Conservation (phyloP, 2,113 vertebrate species). For the Dasypus novemcinctus region DNA sequence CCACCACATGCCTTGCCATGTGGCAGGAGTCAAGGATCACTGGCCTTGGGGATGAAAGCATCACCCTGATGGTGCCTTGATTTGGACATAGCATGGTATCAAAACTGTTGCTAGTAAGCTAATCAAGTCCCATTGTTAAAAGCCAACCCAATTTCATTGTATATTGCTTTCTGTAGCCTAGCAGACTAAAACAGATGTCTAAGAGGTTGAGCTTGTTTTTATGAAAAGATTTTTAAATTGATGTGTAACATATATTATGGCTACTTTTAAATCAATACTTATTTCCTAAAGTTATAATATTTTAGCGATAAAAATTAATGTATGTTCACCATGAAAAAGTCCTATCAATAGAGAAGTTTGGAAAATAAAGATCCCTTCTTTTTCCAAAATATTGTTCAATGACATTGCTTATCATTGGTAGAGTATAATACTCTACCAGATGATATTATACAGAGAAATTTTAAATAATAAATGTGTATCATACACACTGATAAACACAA, state of each 20-base stretch:
- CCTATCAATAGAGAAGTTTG: background rate
- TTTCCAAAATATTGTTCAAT: conserved; percentile 15
- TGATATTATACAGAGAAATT: background rate
- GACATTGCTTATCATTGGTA: background rate
- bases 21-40: too few relatives aligned
- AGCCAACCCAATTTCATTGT: too few relatives aligned
- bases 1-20: too few relatives aligned
- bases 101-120: too few relatives aligned
- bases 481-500: background rate
- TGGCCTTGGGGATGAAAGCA: too few relatives aligned
- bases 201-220: conserved; percentile 12
- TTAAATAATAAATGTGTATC: background rate
- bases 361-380: conserved; percentile 16
- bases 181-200: too few relatives aligned
- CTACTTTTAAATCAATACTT: conserved; percentile 8
- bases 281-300: background rate
- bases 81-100: too few relatives aligned
- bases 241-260: background rate
- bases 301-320: conserved; percentile 29
- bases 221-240: background rate
- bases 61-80: too few relatives aligned
- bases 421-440: background rate
- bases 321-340: conserved; percentile 10
- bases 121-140: too few relatives aligned
- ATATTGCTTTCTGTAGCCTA: too few relatives aligned